These are phyloP conservation scores for Sitta europaea DNA, from an alignment of 2,113 vertebrate genomes.

Conservation along the genomic window DNA sequence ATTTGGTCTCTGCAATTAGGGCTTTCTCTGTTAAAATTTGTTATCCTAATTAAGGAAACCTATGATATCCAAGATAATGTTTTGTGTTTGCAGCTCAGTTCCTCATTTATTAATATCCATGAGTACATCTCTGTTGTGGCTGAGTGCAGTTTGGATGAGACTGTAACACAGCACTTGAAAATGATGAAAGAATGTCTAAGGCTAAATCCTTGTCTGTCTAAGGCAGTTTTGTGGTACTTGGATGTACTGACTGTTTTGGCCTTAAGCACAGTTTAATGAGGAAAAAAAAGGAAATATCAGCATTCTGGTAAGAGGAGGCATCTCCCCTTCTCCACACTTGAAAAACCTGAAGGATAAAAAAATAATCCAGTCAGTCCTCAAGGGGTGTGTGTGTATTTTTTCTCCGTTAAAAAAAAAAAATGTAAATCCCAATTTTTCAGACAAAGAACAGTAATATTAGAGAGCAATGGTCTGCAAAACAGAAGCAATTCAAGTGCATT, in stretches of 20 bases:
- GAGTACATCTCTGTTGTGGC: not conserved
- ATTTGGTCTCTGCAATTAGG: not conserved
- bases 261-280: not conserved
- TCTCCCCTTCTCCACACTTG: not conserved
- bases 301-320: not conserved
- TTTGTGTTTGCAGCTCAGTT: not conserved
- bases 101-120: not conserved
- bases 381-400: fast-evolving
- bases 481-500: not conserved
- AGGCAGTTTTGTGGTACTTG: not conserved
- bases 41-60: not conserved
- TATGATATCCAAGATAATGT: not conserved
- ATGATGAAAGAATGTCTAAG: not conserved
- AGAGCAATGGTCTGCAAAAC: not conserved
- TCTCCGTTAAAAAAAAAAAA: not conserved
- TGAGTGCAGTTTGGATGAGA: not conserved
- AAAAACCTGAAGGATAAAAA: not conserved
- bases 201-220: not conserved
- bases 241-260: not conserved
- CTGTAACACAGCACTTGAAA: not conserved
- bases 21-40: not conserved
- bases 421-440: not conserved
- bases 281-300: not conserved
- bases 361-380: not conserved
- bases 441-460: not conserved